Evolutionary conservation across 2,888 invertebrate genomes (phyloP).

Genomic region (Tachina grossa): DNA sequence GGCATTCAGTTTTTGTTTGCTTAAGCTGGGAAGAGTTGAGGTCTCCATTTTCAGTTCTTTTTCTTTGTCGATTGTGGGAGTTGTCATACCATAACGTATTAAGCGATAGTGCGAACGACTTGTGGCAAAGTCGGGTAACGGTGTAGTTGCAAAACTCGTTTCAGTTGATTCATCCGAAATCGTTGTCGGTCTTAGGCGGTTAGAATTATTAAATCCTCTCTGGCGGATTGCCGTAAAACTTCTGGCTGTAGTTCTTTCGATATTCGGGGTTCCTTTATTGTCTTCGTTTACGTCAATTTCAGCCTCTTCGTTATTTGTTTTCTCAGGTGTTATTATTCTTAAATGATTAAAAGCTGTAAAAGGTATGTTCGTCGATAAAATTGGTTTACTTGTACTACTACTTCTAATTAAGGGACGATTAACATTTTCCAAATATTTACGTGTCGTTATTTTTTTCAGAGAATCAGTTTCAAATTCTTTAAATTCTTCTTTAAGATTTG

Average conservation of each 20-base stretch:
- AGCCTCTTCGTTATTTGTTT: background rate
- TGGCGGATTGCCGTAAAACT: background rate
- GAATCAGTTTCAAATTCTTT: background rate
- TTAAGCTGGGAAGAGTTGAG: conserved; percentile 29
- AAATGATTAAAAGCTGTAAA: conserved; percentile 8
- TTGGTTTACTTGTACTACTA: conserved; percentile 7
- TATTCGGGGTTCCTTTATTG: background rate
- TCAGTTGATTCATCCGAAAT: background rate
- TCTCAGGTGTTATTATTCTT: background rate
- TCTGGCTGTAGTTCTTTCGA: conserved; percentile 7
- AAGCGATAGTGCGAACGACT: conserved; percentile 7
- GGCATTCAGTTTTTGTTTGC: background rate
- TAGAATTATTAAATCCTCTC: background rate
- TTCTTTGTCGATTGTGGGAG: conserved; percentile 2
- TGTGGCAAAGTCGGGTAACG: background rate
- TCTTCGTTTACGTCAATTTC: background rate
- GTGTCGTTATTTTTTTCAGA: background rate
- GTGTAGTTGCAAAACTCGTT: background rate
- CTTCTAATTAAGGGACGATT: conserved; percentile 34
- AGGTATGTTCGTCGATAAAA: background rate
- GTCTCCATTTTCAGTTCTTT: conserved; percentile 3
- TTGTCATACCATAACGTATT: conserved; percentile 46
- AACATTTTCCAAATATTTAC: background rate
- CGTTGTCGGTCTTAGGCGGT: conserved; percentile 47
- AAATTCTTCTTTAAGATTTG: background rate